Conservation (phyloP, 1,140 invertebrate species). For the Papilio polytes region DNA sequence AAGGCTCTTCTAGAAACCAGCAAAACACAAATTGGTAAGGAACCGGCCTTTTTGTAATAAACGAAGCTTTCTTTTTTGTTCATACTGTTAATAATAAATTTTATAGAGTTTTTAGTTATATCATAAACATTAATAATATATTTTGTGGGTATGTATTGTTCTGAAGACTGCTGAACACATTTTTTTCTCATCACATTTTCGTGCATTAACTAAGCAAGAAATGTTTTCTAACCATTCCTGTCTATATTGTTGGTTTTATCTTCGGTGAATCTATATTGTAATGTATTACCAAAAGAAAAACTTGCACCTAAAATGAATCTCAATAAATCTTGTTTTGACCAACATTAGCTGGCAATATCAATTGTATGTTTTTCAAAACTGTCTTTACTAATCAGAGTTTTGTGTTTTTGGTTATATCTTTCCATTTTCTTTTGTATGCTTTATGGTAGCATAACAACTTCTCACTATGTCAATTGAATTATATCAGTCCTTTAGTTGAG, state of each 20-base stretch:
- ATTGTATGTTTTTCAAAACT: too few relatives aligned
- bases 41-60: slow-evolving; percentile 58
- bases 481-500: too few relatives aligned
- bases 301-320: not conserved
- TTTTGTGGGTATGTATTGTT: not conserved
- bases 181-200: not conserved
- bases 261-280: not conserved
- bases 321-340: not conserved
- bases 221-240: not conserved
- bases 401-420: too few relatives aligned
- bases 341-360: not conserved
- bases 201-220: not conserved
- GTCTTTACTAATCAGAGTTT: too few relatives aligned
- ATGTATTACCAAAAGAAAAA: not conserved
- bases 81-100: not conserved
- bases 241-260: not conserved
- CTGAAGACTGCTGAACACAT: not conserved
- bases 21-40: slow-evolving; percentile 85
- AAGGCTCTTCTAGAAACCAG: slow-evolving; percentile 88
- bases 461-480: too few relatives aligned
- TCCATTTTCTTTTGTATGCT: too few relatives aligned
- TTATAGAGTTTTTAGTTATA: not conserved
- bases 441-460: too few relatives aligned
- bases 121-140: not conserved
- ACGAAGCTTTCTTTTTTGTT: not conserved